Evolutionary conservation across 2,113 vertebrate species (phyloP).

Genomic region (Thamnophis sirtalis): DNA sequence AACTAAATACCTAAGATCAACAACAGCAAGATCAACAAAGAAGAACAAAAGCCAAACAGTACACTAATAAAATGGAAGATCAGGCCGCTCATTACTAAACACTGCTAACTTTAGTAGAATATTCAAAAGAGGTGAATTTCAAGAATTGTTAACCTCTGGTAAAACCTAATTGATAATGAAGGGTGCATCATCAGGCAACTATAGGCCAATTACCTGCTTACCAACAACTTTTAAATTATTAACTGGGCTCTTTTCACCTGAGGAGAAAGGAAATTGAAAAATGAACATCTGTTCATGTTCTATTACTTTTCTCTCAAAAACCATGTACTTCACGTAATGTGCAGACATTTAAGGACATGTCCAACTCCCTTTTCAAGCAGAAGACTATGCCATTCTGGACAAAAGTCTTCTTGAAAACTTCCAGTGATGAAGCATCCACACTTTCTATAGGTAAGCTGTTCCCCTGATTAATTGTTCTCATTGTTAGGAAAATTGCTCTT

Average conservation of each 20-base stretch:
- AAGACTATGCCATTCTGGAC: too few relatives aligned
- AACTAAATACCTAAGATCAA: background rate
- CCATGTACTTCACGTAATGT: background rate
- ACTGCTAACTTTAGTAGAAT: background rate
- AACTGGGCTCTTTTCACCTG: background rate
- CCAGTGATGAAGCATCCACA: too few relatives aligned
- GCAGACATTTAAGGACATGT: background rate
- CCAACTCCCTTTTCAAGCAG: too few relatives aligned
- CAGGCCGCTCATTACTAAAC: background rate
- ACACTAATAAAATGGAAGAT: background rate
- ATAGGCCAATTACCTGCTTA: background rate
- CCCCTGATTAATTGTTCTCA: too few relatives aligned
- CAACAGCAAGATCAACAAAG: background rate
- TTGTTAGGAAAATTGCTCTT: too few relatives aligned
- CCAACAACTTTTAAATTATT: background rate
- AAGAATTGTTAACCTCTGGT: background rate
- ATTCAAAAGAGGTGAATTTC: background rate
- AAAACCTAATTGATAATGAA: background rate
- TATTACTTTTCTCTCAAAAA: background rate
- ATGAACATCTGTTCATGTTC: background rate
- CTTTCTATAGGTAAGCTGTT: too few relatives aligned
- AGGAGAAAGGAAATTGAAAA: background rate
- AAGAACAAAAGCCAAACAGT: background rate
- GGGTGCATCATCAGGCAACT: background rate
- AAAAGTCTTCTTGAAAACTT: too few relatives aligned